These are phyloP conservation scores for Archips xylosteana DNA, from an alignment of 2,888 invertebrate species.

Conservation along the genomic window DNA sequence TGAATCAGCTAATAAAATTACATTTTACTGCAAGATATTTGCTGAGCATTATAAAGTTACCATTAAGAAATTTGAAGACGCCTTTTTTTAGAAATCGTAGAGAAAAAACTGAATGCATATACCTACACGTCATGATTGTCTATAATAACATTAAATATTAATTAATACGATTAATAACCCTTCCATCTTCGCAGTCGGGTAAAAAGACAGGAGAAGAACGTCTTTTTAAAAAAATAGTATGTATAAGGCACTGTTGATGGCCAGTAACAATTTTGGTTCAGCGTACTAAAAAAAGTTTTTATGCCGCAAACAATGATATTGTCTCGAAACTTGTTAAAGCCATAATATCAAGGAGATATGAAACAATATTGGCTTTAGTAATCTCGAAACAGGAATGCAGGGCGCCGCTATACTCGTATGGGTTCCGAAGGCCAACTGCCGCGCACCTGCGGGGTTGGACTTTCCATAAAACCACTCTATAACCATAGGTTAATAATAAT, in stretches of 20 bases:
- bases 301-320: too few relatives aligned
- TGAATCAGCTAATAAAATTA: constrained; percentile 11
- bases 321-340: constrained; percentile 14
- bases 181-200: too few relatives aligned
- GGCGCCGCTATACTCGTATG: constrained; percentile 19
- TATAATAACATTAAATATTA: too few relatives aligned
- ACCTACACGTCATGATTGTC: too few relatives aligned
- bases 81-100: neutral
- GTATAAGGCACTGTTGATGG: too few relatives aligned
- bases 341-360: constrained; percentile 24
- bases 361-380: constrained; percentile 25
- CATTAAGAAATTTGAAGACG: neutral
- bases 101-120: neutral
- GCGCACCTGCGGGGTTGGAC: constrained; percentile 23
- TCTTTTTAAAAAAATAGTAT: too few relatives aligned
- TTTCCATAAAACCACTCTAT: constrained; percentile 22
- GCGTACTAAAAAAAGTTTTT: too few relatives aligned
- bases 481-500: constrained; percentile 4
- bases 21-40: neutral
- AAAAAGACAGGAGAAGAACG: too few relatives aligned
- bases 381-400: constrained; percentile 30
- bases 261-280: too few relatives aligned
- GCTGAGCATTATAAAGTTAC: neutral
- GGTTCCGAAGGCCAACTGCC: constrained; percentile 24
- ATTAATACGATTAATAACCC: too few relatives aligned